phyloP scores from a whole-genome alignment of 2,888 invertebrate genomes.

The Shargacucullia verbasci region DNA sequence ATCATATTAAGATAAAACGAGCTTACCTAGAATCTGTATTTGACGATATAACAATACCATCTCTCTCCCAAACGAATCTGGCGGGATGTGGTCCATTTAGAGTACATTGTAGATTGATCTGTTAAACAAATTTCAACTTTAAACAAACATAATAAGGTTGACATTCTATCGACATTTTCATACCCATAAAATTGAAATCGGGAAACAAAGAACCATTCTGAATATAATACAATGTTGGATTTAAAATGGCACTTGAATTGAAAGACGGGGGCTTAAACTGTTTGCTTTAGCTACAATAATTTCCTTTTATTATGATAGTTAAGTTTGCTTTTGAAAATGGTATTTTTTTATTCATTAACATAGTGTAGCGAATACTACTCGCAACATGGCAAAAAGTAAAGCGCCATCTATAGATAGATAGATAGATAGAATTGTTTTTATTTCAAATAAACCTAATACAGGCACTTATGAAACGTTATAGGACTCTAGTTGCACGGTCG shows the following conservation, averaged over 20 bases:
- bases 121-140: slow-evolving; percentile 47
- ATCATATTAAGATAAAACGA: too few relatives aligned
- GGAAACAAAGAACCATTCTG: slow-evolving; percentile 46
- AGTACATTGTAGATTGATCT: slow-evolving; percentile 83
- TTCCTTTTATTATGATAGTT: slow-evolving; percentile 20
- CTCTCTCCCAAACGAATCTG: slow-evolving; percentile 84
- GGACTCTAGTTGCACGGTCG: too few relatives aligned
- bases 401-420: too few relatives aligned
- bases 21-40: slow-evolving; percentile 84
- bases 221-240: slow-evolving; percentile 55
- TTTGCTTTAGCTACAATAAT: slow-evolving; percentile 34
- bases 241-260: slow-evolving; percentile 51
- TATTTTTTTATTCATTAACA: neutral
- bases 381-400: too few relatives aligned
- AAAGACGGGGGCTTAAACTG: slow-evolving; percentile 42
- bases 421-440: too few relatives aligned
- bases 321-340: slow-evolving; percentile 13
- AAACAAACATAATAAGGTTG: slow-evolving; percentile 25
- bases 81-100: slow-evolving; percentile 81
- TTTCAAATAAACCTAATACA: too few relatives aligned
- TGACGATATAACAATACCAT: slow-evolving; percentile 81
- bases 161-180: slow-evolving; percentile 1
- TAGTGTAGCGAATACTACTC: too few relatives aligned
- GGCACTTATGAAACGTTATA: too few relatives aligned
- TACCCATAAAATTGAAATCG: slow-evolving; percentile 48